phyloP scores from a whole-genome alignment of 2,113 vertebrate species.

The Brienomyrus brachyistius region DNA sequence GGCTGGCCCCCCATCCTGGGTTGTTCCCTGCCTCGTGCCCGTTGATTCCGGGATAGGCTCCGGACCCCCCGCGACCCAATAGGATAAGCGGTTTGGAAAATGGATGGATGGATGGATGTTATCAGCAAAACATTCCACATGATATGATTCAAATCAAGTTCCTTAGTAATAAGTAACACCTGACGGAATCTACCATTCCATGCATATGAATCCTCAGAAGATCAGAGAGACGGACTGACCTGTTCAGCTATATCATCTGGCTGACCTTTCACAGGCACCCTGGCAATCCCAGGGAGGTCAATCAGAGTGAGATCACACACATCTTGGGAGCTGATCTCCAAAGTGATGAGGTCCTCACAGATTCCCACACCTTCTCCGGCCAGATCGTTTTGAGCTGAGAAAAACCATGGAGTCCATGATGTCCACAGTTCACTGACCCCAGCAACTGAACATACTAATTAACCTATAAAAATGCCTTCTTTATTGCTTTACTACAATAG shows the following conservation, averaged over 20 bases:
- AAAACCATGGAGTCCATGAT: background rate
- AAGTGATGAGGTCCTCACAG: slow-evolving; percentile 55
- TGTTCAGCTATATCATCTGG: slow-evolving; percentile 60
- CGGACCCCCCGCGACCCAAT: too few species aligned
- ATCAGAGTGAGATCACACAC: slow-evolving; percentile 73
- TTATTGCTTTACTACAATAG: background rate
- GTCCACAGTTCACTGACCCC: background rate
- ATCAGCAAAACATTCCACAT: background rate
- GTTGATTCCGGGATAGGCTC: too few species aligned
- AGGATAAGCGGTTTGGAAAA: too few species aligned
- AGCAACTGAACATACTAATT: background rate
- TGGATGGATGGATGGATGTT: too few species aligned
- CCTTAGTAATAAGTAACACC: background rate
- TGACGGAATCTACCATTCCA: background rate
- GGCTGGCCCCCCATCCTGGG: too few species aligned
- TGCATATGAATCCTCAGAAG: too few species aligned
- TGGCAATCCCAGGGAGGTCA: slow-evolving; percentile 71
- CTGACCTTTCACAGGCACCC: slow-evolving; percentile 63
- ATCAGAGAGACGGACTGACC: slow-evolving; percentile 41
- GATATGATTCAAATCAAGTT: background rate
- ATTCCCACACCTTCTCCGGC: slow-evolving; percentile 52
- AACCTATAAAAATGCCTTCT: background rate
- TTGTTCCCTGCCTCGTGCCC: too few species aligned
- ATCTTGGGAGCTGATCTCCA: slow-evolving; percentile 50
- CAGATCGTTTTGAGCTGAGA: slow-evolving; percentile 58